phyloP scores from a whole-genome alignment of 1,140 invertebrate species.

The Schmidtea mediterranea region DNA sequence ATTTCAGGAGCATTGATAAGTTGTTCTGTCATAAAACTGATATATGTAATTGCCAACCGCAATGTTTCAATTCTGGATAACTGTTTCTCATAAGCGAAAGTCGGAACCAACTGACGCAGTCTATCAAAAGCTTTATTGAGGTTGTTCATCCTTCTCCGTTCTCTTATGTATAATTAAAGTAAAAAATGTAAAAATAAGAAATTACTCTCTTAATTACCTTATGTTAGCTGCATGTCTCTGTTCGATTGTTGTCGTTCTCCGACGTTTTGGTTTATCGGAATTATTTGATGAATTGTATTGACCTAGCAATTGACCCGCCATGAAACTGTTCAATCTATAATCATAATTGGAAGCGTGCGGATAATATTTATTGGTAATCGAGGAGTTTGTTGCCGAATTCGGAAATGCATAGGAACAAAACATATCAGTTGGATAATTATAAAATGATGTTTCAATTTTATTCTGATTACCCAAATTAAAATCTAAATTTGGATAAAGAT shows the following conservation, averaged over 20 bases:
- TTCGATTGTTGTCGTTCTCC: slow-evolving; percentile 13
- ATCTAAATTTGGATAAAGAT: too few species aligned
- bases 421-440: too few species aligned
- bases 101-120: slow-evolving; percentile 7
- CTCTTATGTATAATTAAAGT: slow-evolving; percentile 16
- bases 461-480: too few species aligned
- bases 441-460: too few species aligned
- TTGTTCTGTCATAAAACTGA: slow-evolving; percentile 72
- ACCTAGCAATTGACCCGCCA: too few species aligned
- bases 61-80: background rate
- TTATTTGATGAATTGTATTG: too few species aligned
- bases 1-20: background rate
- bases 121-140: slow-evolving; percentile 77
- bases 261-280: slow-evolving; percentile 10
- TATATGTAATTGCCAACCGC: slow-evolving; percentile 48
- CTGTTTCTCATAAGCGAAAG: background rate
- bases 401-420: too few species aligned
- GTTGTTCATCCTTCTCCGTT: slow-evolving; percentile 77
- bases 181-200: background rate
- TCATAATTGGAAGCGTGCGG: too few species aligned
- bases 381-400: too few species aligned
- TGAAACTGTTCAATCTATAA: too few species aligned
- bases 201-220: slow-evolving; percentile 20
- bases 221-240: slow-evolving; percentile 18
- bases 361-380: too few species aligned